These are phyloP conservation scores for Strix uralensis DNA, from an alignment of 2,113 vertebrate genomes.

Conservation along the genomic window DNA sequence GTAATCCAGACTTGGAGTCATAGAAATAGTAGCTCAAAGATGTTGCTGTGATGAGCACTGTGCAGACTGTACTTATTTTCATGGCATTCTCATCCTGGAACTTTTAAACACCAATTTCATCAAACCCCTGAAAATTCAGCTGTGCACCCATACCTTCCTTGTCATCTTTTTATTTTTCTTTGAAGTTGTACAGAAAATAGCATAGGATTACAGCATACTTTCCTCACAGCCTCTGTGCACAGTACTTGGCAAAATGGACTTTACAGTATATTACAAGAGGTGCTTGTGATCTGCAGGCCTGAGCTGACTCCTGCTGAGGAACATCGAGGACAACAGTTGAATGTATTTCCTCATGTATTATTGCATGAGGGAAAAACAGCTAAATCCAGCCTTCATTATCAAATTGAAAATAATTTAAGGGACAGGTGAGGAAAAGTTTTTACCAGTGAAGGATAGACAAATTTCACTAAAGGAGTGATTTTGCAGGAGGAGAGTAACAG, in stretches of 20 bases:
- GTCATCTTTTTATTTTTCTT: background rate
- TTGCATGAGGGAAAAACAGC: background rate
- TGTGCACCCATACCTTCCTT: background rate
- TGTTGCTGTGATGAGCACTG: background rate
- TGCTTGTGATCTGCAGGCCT: background rate
- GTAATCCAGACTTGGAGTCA: background rate
- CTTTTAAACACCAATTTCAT: background rate
- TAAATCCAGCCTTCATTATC: background rate
- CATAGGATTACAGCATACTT: background rate
- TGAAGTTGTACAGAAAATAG: background rate
- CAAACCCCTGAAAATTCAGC: background rate
- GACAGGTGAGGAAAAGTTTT: background rate
- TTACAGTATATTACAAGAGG: background rate
- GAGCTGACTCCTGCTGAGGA: background rate
- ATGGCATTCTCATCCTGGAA: background rate
- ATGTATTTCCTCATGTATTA: background rate
- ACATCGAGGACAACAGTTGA: background rate
- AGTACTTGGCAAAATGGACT: background rate
- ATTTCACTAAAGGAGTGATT: background rate
- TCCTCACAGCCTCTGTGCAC: background rate
- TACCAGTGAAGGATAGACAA: background rate
- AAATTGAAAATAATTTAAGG: background rate
- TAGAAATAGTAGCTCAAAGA: background rate
- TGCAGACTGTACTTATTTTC: background rate
- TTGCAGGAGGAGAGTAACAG: background rate